phyloP scores from a whole-genome alignment of 2,888 invertebrate species.

The Netelia inedita region DNA sequence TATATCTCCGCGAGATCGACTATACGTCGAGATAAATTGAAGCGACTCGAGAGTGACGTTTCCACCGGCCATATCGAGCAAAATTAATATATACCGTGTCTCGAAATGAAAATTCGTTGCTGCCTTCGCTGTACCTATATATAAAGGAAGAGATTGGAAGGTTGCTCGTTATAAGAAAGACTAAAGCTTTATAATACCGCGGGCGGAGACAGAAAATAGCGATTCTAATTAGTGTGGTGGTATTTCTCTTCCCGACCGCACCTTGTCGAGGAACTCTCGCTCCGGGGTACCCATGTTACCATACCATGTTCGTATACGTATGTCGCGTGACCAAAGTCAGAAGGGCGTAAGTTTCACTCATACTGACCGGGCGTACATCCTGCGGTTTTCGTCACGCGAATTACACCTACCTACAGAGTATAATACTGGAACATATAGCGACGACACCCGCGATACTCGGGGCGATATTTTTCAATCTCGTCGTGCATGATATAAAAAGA shows the following conservation, averaged over 20 bases:
- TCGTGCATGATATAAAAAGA: constrained; percentile 17
- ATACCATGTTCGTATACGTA: constrained; percentile 3
- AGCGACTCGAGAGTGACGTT: constrained; percentile 7
- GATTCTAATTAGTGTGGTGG: constrained; percentile 61
- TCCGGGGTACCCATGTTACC: constrained; percentile 39
- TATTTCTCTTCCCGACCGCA: constrained; percentile 45
- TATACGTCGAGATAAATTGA: neutral
- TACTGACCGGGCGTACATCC: no score
- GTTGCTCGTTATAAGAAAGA: neutral
- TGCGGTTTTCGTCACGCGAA: neutral
- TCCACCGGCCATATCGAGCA: constrained; percentile 8
- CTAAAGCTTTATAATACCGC: constrained; percentile 55
- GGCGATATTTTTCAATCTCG: constrained; percentile 65
- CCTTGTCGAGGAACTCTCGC: constrained; percentile 46
- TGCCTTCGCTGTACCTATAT: neutral
- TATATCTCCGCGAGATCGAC: neutral
- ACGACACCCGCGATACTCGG: constrained; percentile 24
- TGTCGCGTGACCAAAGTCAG: neutral
- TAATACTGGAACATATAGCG: constrained; percentile 1
- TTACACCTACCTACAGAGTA: constrained; percentile 20
- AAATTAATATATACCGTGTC: constrained; percentile 22
- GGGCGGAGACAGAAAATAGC: constrained; percentile 51
- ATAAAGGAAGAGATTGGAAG: neutral
- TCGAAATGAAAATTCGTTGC: constrained; percentile 36
- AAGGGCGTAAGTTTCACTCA: no score